Evolutionary conservation across 1,140 invertebrate species (phyloP), one percentile per base, ranked within the genome.

Genomic region (Aricia agestis): DNA sequence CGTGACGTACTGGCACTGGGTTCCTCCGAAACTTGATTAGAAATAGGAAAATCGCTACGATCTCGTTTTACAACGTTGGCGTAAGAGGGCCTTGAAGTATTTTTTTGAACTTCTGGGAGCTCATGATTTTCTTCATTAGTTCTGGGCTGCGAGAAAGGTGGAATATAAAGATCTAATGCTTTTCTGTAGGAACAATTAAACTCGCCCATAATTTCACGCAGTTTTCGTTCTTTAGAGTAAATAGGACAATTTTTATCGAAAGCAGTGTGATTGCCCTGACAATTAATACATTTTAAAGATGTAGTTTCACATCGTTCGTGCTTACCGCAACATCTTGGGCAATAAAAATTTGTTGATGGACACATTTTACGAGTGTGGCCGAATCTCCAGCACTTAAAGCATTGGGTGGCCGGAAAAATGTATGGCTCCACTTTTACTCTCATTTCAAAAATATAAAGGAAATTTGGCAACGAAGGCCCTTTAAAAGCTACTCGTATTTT

Each of bases 261-360:
- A 0, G 52, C 52, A 9, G 32, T 32, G 18, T 68, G 67, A 58
- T 59, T 59, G 0, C 52, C 52, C 7, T 25, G 19, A 59, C 67
- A 68, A 13, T 68, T 68, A 5, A 31, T 15, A n/a, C 67, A 68
- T 59, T 31, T 42, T 11, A 31, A 76, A 17, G 72, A n/a, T 58
- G 13, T 58, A 6, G 15, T 58, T 15, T 58, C 57, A 17, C 57
- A 58, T n/a, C n/a, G 10, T 58, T 58, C 13, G 15, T 58, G 57
- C 15, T 17, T 58, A n/a, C 57, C n/a, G 57, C 57, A 9, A 13
- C 57, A 58, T 58, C 15, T 73, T 1, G 72, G 74, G 57, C 74
- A 76, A 45, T 69, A 18, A 13, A 72, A 66, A 41, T 71, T 76
- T n/a, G 66, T 70, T 18, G 67, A 45, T 31, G 74, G 74, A 31